A percentile compares a stretch with the other conserved stretches of the same genome.
Evolutionary conservation across 2,113 vertebrate genomes (phyloP).

Genomic region (Numenius arquata): DNA sequence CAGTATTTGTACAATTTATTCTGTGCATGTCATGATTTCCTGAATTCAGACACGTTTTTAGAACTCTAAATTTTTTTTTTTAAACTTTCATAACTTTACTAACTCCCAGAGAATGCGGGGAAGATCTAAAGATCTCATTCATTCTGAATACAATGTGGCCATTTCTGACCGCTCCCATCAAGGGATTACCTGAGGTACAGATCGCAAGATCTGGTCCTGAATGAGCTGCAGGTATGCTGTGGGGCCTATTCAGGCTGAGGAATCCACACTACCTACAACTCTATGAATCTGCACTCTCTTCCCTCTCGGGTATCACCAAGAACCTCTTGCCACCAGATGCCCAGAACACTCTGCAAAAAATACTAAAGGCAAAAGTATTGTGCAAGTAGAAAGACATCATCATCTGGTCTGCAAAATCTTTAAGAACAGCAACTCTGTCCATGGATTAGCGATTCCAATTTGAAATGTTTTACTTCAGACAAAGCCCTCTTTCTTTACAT

Average conservation of each 20-base stretch:
- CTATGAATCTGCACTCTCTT: not conserved
- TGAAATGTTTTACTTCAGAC: not conserved
- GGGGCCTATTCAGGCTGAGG: not conserved
- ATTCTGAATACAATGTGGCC: not conserved
- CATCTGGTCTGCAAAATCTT: not conserved
- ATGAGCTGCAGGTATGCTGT: not conserved
- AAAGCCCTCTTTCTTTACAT: not conserved
- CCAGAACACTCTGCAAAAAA: not conserved
- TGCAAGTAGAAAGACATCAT: not conserved
- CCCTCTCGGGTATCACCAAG: not conserved
- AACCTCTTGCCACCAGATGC: not conserved
- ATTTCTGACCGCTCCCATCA: not conserved
- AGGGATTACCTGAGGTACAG: not conserved
- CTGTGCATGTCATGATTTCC: not conserved
- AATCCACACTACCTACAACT: not conserved
- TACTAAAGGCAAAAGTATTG: not conserved
- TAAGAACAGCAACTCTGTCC: not conserved
- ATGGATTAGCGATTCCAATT: not conserved
- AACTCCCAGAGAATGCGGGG: accelerated
- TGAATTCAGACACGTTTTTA: not conserved
- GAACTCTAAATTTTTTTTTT: not conserved
- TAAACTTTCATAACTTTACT: not conserved
- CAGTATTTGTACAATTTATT: not conserved
- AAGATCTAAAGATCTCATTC: not conserved
- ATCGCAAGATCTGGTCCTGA: not conserved